Evolutionary conservation across 2,113 vertebrate genomes (phyloP), one percentile per base, ranked within the genome.

Genomic region (Collichthys lucidus): DNA sequence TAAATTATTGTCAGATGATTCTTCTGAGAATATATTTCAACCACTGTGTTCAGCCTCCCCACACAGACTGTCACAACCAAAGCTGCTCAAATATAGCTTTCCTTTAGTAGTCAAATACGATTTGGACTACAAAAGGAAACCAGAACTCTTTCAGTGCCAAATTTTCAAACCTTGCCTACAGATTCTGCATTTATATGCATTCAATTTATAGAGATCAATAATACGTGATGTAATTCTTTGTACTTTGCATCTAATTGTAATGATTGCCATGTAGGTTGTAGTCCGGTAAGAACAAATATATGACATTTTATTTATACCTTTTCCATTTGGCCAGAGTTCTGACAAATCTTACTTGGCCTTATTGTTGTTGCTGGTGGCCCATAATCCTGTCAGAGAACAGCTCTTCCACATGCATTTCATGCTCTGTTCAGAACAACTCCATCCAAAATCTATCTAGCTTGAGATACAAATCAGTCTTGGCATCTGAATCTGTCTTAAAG

Each of bases 201-300:
- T 35, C 35, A 35, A 35, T 35, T 40, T 40, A 40, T 40, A 40
- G 35, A 40, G 35, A 40, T 40, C 35, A 40, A 8, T 40, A 40
- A 40, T 40, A 40, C 35, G 7, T 40, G 35, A 40, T 26, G 11
- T 50, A 64, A 59, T 80, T 75, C 49, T 64, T 75, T 56, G 64
- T 15, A 60, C 65, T 26, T 73, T 10, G 9, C 66, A 47, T 50
- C 8, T 20, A 50, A 62, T 15, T 46, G n/a, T 35, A 16, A 70
- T 59, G 79, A 68, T 26, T 70, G 79, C 52, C 74, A 86, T 88
- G 63, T 70, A n/a, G 64, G 81, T 52, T 61, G 71, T 11, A 31
- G 22, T 53, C 80, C 49, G 15, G 47, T 63, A 35, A 62, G 8
- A 76, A 62, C 14, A 63, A 53, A 80, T 63, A 4, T 56, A 72